Evolutionary conservation across 2,113 vertebrate species (phyloP).

Genomic region (Ictidomys tridecemlineatus): DNA sequence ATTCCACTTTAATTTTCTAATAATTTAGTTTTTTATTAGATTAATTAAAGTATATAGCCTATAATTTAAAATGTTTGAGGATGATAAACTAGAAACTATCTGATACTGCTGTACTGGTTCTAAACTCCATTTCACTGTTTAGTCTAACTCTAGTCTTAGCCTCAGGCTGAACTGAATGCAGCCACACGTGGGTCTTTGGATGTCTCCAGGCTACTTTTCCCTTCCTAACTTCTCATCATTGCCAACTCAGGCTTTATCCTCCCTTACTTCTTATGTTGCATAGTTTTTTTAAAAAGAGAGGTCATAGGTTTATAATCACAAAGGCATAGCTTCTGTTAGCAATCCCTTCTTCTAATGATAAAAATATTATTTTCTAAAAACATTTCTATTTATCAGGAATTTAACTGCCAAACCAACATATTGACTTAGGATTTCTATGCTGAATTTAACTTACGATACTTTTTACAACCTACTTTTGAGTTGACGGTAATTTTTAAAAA

Average conservation of each 20-base stretch:
- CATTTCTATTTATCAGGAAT: slow-evolving; percentile 44
- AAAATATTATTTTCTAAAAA: slow-evolving; percentile 6
- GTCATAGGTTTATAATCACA: not conserved
- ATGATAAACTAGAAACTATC: not conserved
- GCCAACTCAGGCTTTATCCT: not conserved
- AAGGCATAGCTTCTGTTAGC: slow-evolving; percentile 24
- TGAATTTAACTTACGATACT: not conserved
- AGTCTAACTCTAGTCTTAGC: not conserved
- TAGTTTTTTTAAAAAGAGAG: not conserved
- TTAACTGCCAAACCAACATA: not conserved
- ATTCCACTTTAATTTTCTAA: too few relatives aligned
- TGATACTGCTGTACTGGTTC: not conserved
- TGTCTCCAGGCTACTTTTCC: not conserved
- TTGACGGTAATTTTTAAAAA: too few relatives aligned
- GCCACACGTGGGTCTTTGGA: not conserved
- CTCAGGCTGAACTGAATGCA: not conserved
- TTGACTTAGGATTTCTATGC: slow-evolving; percentile 4
- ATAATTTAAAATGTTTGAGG: not conserved
- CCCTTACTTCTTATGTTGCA: not conserved
- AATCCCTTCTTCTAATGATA: not conserved
- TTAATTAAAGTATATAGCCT: not conserved
- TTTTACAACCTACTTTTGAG: too few relatives aligned
- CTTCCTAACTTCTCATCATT: not conserved
- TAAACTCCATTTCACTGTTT: not conserved
- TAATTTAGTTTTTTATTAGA: too few relatives aligned